Conservation (phyloP, 2,797 vertebrate species). For the Schizopygopsis malacanthus region DNA sequence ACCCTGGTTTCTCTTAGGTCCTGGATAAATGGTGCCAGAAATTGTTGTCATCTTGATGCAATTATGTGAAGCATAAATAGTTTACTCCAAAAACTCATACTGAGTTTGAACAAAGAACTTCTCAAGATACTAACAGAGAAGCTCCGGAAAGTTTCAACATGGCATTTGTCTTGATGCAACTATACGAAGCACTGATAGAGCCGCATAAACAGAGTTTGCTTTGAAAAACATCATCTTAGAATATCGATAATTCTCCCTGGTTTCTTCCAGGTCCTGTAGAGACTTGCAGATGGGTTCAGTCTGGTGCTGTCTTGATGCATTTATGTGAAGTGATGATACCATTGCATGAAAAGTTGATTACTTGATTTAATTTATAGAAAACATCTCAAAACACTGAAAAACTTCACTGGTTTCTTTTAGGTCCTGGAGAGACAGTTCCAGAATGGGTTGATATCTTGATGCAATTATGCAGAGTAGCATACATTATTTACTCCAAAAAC, state of each 20-base stretch:
- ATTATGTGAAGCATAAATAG: not conserved
- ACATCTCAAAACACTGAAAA: not conserved
- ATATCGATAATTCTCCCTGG: not conserved
- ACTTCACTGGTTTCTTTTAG: not conserved
- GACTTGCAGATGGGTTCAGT: not conserved
- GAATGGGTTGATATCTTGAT: not conserved
- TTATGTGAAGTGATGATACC: slow-evolving; percentile 32
- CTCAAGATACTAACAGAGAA: not conserved
- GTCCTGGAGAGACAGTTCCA: not conserved
- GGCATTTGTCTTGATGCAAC: not conserved
- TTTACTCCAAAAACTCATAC: not conserved
- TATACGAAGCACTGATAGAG: not conserved
- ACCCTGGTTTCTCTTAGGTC: not conserved
- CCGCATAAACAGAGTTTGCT: not conserved
- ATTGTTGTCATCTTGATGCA: slow-evolving; percentile 6
- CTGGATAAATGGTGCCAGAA: not conserved
- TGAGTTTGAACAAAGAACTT: slow-evolving; percentile 10
- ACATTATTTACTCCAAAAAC: not conserved
- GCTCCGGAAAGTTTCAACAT: not conserved
- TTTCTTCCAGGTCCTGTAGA: not conserved
- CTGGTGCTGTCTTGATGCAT: slow-evolving; percentile 31
- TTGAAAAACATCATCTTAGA: not conserved
- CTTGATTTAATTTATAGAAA: not conserved
- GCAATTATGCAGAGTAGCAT: not conserved
- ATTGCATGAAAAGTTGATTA: slow-evolving; percentile 35